Percentiles rank a stretch among this genome's conserved stretches.
Evolutionary conservation across 2,888 invertebrate genomes (phyloP).

Genomic region (Nysson spinosus): DNA sequence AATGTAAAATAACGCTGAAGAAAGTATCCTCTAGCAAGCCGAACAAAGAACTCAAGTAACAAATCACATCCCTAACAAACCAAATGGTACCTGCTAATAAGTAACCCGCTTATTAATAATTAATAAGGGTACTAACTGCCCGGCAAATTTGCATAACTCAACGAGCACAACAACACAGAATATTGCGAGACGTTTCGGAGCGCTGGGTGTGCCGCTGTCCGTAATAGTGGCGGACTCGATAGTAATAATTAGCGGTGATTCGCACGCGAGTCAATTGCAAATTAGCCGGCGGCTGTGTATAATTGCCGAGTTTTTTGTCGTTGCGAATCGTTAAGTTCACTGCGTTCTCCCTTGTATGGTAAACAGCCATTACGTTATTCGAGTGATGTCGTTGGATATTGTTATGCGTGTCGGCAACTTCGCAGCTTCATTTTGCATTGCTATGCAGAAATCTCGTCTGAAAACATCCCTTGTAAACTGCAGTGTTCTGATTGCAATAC

Average conservation of each 20-base stretch:
- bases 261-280: slow-evolving; percentile 61
- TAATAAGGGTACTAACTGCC: slow-evolving; percentile 32
- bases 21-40: no score
- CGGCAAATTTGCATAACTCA: slow-evolving; percentile 48
- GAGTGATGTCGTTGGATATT: slow-evolving; percentile 17
- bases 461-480: no score
- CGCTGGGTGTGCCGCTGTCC: no score
- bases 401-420: slow-evolving; percentile 10
- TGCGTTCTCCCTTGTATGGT: slow-evolving; percentile 31
- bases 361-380: slow-evolving; percentile 34
- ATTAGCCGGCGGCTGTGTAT: slow-evolving; percentile 59
- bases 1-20: no score
- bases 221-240: slow-evolving; percentile 33
- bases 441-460: no score
- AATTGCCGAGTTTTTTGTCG: slow-evolving; percentile 49
- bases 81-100: slow-evolving; percentile 25
- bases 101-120: slow-evolving; percentile 40
- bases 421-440: no score
- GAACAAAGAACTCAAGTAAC: no score
- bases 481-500: no score
- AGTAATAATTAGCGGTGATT: slow-evolving; percentile 57
- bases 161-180: slow-evolving; percentile 25
- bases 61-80: no score
- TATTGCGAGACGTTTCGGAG: slow-evolving; percentile 25
- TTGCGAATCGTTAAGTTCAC: slow-evolving; percentile 33